A percentile compares a stretch with the other conserved stretches of the same genome.
phyloP scores from a whole-genome alignment of 2,113 vertebrate genomes.

The Boulengeromyrus knoepffleri region DNA sequence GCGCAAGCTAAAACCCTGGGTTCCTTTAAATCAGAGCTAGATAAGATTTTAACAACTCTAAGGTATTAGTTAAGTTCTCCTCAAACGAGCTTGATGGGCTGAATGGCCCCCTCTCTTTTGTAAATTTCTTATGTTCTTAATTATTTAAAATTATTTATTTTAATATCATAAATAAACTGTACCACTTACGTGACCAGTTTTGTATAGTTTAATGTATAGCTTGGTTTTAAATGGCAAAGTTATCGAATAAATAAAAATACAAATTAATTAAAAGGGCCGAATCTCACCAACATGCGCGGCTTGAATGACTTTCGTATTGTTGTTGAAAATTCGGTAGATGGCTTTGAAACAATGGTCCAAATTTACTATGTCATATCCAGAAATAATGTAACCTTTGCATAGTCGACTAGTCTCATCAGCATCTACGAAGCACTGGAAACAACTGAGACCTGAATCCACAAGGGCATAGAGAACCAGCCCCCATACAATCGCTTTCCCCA shows the following conservation, averaged over 20 bases:
- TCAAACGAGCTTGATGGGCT: too few relatives aligned
- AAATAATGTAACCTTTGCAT: neutral
- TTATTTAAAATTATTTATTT: neutral
- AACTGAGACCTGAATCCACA: neutral
- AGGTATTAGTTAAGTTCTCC: too few relatives aligned
- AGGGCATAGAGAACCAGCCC: neutral
- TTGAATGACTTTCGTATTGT: neutral
- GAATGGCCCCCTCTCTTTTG: too few relatives aligned
- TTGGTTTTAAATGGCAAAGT: neutral
- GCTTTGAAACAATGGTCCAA: neutral
- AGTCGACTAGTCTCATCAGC: neutral
- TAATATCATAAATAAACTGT: neutral
- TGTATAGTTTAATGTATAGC: neutral
- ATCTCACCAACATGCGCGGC: neutral
- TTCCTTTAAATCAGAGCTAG: too few relatives aligned
- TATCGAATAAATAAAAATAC: neutral
- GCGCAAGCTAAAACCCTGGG: too few relatives aligned
- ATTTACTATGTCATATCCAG: neutral
- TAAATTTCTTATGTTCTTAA: neutral
- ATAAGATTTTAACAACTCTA: too few relatives aligned
- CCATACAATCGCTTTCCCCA: neutral
- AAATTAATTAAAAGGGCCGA: neutral
- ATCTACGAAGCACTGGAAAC: neutral
- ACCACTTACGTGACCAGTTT: neutral
- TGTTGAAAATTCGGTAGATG: neutral